Evolutionary conservation across 2,797 vertebrate species (phyloP).

Genomic region (Meriones psammophilus): DNA sequence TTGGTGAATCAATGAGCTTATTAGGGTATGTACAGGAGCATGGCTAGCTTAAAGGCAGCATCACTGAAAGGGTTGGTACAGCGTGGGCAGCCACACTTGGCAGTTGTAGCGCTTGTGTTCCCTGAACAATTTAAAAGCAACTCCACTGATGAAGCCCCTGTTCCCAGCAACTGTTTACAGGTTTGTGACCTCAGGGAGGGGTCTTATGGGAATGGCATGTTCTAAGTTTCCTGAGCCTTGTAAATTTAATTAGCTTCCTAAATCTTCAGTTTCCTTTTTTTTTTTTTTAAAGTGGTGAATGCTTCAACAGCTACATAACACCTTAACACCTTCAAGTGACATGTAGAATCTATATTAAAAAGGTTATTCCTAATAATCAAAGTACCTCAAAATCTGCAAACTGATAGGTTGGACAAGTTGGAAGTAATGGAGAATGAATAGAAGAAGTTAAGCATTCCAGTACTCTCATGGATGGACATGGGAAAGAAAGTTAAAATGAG

Average conservation of each 20-base stretch:
- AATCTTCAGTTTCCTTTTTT: background rate
- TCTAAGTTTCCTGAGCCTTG: background rate
- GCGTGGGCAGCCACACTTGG: background rate
- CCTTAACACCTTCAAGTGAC: background rate
- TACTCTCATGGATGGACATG: background rate
- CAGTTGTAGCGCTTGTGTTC: background rate
- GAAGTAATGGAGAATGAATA: background rate
- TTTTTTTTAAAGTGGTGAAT: background rate
- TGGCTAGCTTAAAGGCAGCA: background rate
- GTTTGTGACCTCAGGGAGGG: background rate
- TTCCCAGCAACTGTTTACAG: background rate
- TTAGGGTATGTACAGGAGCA: background rate
- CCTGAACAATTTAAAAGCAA: too few relatives aligned
- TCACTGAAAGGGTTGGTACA: background rate
- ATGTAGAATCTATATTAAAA: constrained; percentile 20
- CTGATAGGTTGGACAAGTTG: background rate
- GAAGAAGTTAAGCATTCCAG: background rate
- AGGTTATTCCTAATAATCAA: background rate
- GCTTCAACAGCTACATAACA: background rate
- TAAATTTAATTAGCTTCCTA: background rate
- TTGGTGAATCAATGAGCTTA: background rate
- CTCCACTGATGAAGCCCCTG: background rate
- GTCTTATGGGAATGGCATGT: background rate
- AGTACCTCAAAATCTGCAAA: background rate
- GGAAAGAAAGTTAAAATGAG: background rate